A percentile compares a stretch with the other conserved stretches of the same genome.
Conservation (phyloP, 2,113 vertebrate genomes). For the Callaeas wilsoni region DNA sequence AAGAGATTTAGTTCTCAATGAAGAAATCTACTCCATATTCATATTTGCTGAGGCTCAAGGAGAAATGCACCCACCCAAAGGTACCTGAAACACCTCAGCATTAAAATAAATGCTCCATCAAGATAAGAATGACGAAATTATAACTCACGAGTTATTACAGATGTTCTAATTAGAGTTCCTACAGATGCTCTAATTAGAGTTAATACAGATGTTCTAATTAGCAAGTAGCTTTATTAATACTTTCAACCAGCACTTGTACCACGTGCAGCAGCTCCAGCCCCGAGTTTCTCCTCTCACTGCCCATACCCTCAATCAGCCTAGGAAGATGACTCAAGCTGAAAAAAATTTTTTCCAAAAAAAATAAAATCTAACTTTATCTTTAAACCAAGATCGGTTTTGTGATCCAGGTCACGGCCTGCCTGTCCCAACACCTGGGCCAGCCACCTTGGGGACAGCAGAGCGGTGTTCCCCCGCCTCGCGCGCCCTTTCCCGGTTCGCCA, state of each 20-base stretch:
- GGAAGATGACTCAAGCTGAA: background rate
- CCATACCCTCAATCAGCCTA: background rate
- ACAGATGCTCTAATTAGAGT: background rate
- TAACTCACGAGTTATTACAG: background rate
- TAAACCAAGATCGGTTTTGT: background rate
- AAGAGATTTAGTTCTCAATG: background rate
- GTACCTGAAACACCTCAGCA: background rate
- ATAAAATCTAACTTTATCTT: background rate
- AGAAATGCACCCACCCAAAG: background rate
- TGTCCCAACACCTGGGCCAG: background rate
- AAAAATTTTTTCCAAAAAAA: background rate
- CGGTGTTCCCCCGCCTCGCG: background rate
- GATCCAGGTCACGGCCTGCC: background rate
- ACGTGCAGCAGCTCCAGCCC: background rate
- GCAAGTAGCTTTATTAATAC: background rate
- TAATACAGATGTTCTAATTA: background rate
- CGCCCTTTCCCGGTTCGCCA: background rate
- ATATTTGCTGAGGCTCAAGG: background rate
- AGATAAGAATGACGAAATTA: background rate
- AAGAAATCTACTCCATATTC: background rate
- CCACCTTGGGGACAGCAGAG: background rate
- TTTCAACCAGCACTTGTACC: background rate
- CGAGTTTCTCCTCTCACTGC: background rate
- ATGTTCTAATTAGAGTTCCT: background rate
- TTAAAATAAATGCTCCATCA: background rate